phyloP scores from a whole-genome alignment of 2,888 invertebrate genomes.

The Drepanosiphum platanoidis region DNA sequence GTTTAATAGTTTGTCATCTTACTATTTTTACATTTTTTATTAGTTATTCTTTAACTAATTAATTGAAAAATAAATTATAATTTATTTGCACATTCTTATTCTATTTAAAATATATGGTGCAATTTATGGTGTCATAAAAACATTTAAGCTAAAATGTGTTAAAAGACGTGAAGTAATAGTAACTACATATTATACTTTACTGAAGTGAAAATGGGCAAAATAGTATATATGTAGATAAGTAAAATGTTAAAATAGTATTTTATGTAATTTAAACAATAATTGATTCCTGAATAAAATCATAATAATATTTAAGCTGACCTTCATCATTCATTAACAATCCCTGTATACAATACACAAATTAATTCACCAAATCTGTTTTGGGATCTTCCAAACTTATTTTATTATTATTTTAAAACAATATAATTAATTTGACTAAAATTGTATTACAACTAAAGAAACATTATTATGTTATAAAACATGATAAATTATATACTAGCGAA shows the following conservation, averaged over 20 bases:
- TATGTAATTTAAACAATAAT: neutral
- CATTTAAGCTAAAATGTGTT: conserved; percentile 38
- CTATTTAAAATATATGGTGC: conserved; percentile 41
- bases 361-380: neutral
- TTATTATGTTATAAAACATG: conserved; percentile 11
- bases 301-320: neutral
- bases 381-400: neutral
- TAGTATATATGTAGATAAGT: neutral
- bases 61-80: conserved; percentile 6
- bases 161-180: neutral
- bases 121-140: conserved; percentile 45
- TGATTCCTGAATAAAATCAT: neutral
- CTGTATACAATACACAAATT: conserved; percentile 26
- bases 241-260: neutral
- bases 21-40: neutral
- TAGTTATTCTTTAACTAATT: conserved; percentile 9
- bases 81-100: conserved; percentile 23
- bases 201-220: neutral
- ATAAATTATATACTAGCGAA: conserved; percentile 32
- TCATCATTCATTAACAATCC: conserved; percentile 31
- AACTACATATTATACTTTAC: conserved; percentile 8
- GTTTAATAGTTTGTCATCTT: neutral
- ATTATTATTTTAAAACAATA: neutral
- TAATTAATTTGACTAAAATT: conserved; percentile 27
- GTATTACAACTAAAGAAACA: neutral